phyloP scores from a whole-genome alignment of 2,113 vertebrate genomes.

The Chaetodon trifascialis region DNA sequence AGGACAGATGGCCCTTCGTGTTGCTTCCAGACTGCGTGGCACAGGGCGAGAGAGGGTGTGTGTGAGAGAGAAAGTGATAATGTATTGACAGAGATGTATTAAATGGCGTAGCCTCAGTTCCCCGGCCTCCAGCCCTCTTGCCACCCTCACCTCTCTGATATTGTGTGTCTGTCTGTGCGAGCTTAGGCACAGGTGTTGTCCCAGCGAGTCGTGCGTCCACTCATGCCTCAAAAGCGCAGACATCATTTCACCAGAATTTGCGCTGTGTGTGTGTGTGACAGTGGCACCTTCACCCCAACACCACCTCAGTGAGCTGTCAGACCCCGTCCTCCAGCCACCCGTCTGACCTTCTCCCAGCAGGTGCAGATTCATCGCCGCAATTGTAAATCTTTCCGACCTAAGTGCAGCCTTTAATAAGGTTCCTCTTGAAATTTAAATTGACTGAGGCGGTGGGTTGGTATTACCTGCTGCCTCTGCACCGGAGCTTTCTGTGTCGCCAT shows the following conservation, averaged over 20 bases:
- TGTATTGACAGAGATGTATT: constrained; percentile 59
- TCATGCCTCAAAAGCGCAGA: background rate
- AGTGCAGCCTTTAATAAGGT: constrained; percentile 55
- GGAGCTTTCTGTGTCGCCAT: constrained; percentile 34
- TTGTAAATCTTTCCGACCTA: constrained; percentile 48
- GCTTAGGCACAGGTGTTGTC: constrained; percentile 8
- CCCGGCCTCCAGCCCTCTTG: constrained; percentile 21
- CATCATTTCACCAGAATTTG: background rate
- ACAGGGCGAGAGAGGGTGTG: background rate
- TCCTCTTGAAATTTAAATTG: constrained; percentile 67
- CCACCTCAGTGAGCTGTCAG: constrained; percentile 28
- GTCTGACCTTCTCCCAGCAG: constrained; percentile 47
- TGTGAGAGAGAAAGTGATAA: constrained; percentile 23
- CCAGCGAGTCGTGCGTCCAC: background rate
- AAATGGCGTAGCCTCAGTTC: constrained; percentile 44
- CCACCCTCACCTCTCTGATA: constrained; percentile 32
- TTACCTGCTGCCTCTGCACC: constrained; percentile 30
- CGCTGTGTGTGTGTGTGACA: background rate
- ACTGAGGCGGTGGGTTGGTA: constrained; percentile 15
- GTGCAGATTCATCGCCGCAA: constrained; percentile 33
- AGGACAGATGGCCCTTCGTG: constrained; percentile 49
- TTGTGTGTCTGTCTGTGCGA: constrained; percentile 19
- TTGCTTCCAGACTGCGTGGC: constrained; percentile 13
- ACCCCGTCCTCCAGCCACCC: constrained; percentile 22
- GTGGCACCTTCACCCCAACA: background rate